These are phyloP conservation scores for Mareca penelope DNA, from an alignment of 2,797 vertebrate species.

Conservation along the genomic window DNA sequence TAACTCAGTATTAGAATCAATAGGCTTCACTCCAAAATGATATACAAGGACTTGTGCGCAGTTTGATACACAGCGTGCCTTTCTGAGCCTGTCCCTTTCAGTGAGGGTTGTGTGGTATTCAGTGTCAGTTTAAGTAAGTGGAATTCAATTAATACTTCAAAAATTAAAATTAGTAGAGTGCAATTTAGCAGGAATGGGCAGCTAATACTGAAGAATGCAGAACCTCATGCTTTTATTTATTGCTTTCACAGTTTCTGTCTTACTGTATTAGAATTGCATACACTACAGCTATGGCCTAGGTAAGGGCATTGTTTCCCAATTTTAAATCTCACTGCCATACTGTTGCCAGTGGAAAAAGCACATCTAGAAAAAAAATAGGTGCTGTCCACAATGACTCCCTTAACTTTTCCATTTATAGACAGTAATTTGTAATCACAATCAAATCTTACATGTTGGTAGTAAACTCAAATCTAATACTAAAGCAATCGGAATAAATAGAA, in stretches of 20 bases:
- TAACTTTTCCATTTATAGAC: background rate
- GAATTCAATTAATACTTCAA: background rate
- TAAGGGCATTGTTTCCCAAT: background rate
- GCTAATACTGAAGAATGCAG: conserved; percentile 26
- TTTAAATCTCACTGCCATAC: background rate
- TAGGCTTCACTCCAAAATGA: background rate
- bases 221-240: conserved; percentile 44
- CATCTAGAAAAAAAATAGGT: conserved; percentile 15
- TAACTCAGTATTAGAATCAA: background rate
- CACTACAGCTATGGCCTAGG: background rate
- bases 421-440: background rate
- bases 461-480: conserved; percentile 5
- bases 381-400: conserved; percentile 37
- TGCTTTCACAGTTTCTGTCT: conserved; percentile 42
- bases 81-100: conserved; percentile 38
- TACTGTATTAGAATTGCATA: background rate
- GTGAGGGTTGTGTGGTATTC: background rate
- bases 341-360: conserved; percentile 34
- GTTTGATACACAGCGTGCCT: conserved; percentile 44
- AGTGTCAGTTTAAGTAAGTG: conserved; percentile 14
- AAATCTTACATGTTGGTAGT: background rate
- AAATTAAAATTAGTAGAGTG: background rate
- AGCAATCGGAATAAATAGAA: background rate
- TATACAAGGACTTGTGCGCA: background rate
- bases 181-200: conserved; percentile 28